Evolutionary conservation across 2,888 invertebrate genomes (phyloP).

Genomic region (Spisula subtruncata): DNA sequence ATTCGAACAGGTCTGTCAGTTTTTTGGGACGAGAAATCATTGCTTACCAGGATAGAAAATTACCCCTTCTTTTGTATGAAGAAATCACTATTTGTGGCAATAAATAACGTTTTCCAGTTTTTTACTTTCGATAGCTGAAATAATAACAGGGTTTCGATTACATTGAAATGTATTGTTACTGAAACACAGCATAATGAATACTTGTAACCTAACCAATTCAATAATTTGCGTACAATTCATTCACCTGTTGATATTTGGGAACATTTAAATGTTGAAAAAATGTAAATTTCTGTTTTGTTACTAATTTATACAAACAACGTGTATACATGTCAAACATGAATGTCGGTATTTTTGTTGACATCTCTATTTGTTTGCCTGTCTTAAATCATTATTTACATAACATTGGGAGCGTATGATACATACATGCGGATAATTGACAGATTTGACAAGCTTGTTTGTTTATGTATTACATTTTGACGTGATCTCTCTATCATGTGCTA

Average conservation of each 20-base stretch:
- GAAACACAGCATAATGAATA: background rate
- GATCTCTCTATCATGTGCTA: slow-evolving; percentile 35
- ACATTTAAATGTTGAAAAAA: background rate
- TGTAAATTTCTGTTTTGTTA: background rate
- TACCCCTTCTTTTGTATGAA: slow-evolving; percentile 10
- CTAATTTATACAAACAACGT: background rate
- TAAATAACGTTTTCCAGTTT: slow-evolving; percentile 31
- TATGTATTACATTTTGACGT: slow-evolving; percentile 38
- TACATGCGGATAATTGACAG: slow-evolving; percentile 65
- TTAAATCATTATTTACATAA: slow-evolving; percentile 38
- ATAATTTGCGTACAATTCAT: slow-evolving; percentile 11
- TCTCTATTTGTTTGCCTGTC: slow-evolving; percentile 35
- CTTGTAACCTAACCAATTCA: background rate
- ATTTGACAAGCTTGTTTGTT: slow-evolving; percentile 63
- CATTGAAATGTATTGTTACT: slow-evolving; percentile 16
- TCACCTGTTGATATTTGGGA: slow-evolving; percentile 10
- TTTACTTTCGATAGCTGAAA: slow-evolving; percentile 32
- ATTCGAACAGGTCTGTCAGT: slow-evolving; percentile 20
- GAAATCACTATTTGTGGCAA: slow-evolving; percentile 11
- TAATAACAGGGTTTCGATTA: slow-evolving; percentile 28
- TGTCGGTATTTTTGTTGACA: slow-evolving; percentile 32
- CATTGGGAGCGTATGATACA: slow-evolving; percentile 44
- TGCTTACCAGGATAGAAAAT: slow-evolving; percentile 31
- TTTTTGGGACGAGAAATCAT: slow-evolving; percentile 22
- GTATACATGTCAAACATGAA: slow-evolving; percentile 15